Conservation (phyloP, 2,888 invertebrate genomes). For the Orthosia cruda region DNA sequence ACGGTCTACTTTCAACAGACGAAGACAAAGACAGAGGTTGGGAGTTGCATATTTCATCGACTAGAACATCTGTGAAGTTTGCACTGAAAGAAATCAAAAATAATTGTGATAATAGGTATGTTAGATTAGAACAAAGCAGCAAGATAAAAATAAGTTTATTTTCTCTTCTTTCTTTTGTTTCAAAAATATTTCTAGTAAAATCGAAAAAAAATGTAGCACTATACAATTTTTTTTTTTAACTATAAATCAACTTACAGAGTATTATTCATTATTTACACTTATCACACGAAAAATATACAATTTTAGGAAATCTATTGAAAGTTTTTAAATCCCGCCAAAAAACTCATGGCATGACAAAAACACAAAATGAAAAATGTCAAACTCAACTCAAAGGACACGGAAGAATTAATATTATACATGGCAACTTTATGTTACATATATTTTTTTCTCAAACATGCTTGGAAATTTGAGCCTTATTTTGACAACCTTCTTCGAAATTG, state of each 20-base stretch:
- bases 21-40: slow-evolving; percentile 85
- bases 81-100: slow-evolving; percentile 70
- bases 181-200: background rate
- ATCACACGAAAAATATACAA: background rate
- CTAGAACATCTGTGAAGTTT: slow-evolving; percentile 84
- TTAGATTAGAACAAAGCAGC: background rate
- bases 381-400: no score
- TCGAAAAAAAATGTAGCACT: background rate
- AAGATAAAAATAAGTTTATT: background rate
- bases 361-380: no score
- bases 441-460: no score
- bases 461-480: no score
- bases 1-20: slow-evolving; percentile 43
- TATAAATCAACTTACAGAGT: slow-evolving; percentile 67
- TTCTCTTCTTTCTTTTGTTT: background rate
- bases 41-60: slow-evolving; percentile 81
- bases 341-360: no score
- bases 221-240: background rate
- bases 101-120: background rate
- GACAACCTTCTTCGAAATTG: no score
- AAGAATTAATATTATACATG: no score
- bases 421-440: background rate
- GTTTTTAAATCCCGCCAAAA: slow-evolving; percentile 51
- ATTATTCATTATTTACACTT: slow-evolving; percentile 48
- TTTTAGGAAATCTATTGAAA: background rate